phyloP scores from a whole-genome alignment of 2,797 vertebrate species.

The Dermochelys coriacea region DNA sequence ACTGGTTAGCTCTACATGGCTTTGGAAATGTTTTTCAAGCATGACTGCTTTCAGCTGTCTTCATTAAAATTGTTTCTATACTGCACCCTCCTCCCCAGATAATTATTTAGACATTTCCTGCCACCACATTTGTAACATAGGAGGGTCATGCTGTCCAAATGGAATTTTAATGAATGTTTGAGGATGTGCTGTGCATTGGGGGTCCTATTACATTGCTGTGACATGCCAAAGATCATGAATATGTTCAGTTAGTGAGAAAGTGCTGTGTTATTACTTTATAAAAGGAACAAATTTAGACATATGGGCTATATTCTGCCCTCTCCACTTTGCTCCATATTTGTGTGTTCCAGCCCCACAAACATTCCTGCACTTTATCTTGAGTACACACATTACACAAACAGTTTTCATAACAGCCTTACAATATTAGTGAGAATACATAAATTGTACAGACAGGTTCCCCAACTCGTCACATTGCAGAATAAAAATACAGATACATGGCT shows the following conservation, averaged over 20 bases:
- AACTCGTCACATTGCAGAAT: too few species aligned
- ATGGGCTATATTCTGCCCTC: not conserved
- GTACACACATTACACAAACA: not conserved
- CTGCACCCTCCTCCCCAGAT: not conserved
- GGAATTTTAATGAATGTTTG: constrained; percentile 71
- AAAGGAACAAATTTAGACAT: constrained; percentile 25
- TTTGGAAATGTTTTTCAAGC: constrained; percentile 45
- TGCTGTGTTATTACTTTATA: constrained; percentile 26
- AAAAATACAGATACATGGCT: too few species aligned
- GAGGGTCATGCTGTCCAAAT: constrained; percentile 59
- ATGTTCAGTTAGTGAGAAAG: constrained; percentile 39
- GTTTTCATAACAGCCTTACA: not conserved
- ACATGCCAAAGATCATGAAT: constrained; percentile 34
- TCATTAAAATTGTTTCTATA: constrained; percentile 54
- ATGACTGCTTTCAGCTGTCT: constrained; percentile 17
- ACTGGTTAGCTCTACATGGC: constrained; percentile 20
- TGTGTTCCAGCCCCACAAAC: rapidly evolving
- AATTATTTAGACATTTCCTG: constrained; percentile 58
- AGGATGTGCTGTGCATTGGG: not conserved
- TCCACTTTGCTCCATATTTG: not conserved
- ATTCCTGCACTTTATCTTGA: not conserved
- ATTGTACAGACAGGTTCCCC: too few species aligned
- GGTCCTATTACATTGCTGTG: constrained; percentile 25
- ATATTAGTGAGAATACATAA: not conserved
- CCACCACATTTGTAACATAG: constrained; percentile 58